Conservation (phyloP, 2,888 invertebrate genomes). For the Drosophila subsilvestris region DNA sequence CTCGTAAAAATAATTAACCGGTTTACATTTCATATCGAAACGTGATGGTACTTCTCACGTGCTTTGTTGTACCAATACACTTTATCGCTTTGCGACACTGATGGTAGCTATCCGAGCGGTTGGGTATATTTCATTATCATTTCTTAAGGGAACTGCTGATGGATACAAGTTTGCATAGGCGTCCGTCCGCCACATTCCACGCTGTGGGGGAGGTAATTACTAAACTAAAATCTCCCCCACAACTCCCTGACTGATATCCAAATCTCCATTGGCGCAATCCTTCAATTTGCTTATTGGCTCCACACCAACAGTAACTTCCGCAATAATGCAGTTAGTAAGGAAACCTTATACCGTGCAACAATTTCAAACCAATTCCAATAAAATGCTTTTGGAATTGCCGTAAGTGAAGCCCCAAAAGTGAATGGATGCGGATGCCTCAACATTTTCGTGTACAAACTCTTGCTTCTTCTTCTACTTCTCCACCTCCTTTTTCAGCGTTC, state of each 20-base stretch:
- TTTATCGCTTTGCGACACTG: constrained; percentile 20
- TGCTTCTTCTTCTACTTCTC: constrained; percentile 36
- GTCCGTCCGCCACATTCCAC: background rate
- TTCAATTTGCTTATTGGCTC: background rate
- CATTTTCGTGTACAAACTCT: constrained; percentile 47
- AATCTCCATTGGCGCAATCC: too few relatives aligned
- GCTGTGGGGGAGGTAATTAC: too few relatives aligned
- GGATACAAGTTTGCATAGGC: background rate
- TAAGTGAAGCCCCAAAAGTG: constrained; percentile 17
- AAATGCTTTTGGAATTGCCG: constrained; percentile 10
- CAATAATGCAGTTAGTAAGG: background rate
- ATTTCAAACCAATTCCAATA: constrained; percentile 11
- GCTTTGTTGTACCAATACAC: constrained; percentile 19
- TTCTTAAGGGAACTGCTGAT: background rate
- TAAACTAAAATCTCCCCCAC: too few relatives aligned
- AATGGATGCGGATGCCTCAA: constrained; percentile 44
- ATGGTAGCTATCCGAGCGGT: constrained; percentile 6
- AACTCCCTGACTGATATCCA: too few relatives aligned
- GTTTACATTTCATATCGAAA: constrained; percentile 32
- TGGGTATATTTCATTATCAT: constrained; percentile 3
- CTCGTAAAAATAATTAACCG: constrained; percentile 40
- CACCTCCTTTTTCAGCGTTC: constrained; percentile 46
- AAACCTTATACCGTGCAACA: background rate
- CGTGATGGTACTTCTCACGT: constrained; percentile 39
- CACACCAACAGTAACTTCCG: background rate